Evolutionary conservation across 2,113 vertebrate genomes (phyloP).

Genomic region (Ammospiza nelsoni): DNA sequence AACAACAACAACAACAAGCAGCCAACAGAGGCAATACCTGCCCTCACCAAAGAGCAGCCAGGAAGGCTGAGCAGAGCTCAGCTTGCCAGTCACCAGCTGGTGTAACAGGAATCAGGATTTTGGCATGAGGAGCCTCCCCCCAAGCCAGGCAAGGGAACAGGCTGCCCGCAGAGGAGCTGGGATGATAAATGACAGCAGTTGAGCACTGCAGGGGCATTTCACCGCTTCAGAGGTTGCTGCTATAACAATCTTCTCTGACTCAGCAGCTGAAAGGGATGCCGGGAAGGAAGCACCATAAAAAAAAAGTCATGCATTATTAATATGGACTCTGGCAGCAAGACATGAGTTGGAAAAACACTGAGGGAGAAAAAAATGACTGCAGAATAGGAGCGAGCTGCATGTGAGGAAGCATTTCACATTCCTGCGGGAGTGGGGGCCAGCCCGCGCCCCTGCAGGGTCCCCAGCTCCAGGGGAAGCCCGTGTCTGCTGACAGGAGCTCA

Average conservation of each 20-base stretch:
- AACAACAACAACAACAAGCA: background rate
- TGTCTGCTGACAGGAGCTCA: rapidly evolving
- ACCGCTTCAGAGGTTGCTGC: slow-evolving; percentile 45
- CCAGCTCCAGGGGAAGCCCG: background rate
- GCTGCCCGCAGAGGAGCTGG: background rate
- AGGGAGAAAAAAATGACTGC: slow-evolving; percentile 12
- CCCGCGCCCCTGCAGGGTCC: background rate
- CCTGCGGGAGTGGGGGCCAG: background rate
- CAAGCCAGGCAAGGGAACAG: background rate
- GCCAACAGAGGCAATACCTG: background rate
- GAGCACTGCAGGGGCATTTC: slow-evolving; percentile 50
- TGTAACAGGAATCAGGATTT: background rate
- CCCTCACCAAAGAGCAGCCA: background rate
- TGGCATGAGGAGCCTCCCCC: background rate
- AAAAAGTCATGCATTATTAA: slow-evolving; percentile 73
- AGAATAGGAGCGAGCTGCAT: background rate
- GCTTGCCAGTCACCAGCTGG: background rate
- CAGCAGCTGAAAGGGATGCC: slow-evolving; percentile 64
- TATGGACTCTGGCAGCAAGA: slow-evolving; percentile 60
- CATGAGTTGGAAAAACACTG: slow-evolving; percentile 67
- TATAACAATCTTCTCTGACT: slow-evolving; percentile 71
- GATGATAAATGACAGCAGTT: slow-evolving; percentile 13
- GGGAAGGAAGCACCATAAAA: slow-evolving; percentile 57
- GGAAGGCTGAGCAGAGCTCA: background rate
- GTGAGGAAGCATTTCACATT: slow-evolving; percentile 16